Base-by-base conservation (phyloP, 2,113 vertebrate genomes). In the Poeciliopsis prolifica region DNA sequence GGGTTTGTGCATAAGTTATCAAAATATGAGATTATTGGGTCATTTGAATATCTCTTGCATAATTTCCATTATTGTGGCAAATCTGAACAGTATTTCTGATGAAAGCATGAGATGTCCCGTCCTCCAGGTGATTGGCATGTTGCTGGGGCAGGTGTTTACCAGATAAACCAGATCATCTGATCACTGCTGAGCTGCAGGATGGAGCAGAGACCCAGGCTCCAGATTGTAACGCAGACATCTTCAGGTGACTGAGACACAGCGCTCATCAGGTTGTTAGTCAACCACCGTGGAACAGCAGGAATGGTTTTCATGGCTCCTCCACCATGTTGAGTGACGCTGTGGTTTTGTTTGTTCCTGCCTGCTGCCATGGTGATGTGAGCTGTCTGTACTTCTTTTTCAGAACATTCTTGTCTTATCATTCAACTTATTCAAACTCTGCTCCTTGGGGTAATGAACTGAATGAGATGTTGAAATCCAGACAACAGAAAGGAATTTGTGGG, bases 91-190 rank as follows among this genome's bases (percentile, higher is more conserved):
- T 15, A 15, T 42, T 42, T 42, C 11, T 42, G 40, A 42, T 42
- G 12, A 42, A 48, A 15, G 44, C 17, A 48, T 48, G 15, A 48
- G 44, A 19, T 9, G 13, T 12, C n/a, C 61, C 22, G 11, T 61
- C 73, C 31, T 17, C 5, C 17, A 51, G 61, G 61, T n/a, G 61
- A 61, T 65, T 37, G 14, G 6, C 31, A 15, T 40, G 28, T 0
- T 22, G 22, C 15, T 64, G 15, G n/a, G 3, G 51, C 58, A 19
- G 13, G 30, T 70, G 26, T 70, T n/a, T 35, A 31, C 69, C 65
- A 72, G 74, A 76, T 81, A 70, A 78, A 33, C 58, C 37, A 70
- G 66, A 82, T 82, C 70, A 83, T 30, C 54, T 35, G 44, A 35
- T 37, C 37, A 10, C 51, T 54, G 74, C 67, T 79, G 68, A 66